These are phyloP conservation scores for Philonicus albiceps DNA, from an alignment of 2,888 invertebrate species.

Conservation along the genomic window DNA sequence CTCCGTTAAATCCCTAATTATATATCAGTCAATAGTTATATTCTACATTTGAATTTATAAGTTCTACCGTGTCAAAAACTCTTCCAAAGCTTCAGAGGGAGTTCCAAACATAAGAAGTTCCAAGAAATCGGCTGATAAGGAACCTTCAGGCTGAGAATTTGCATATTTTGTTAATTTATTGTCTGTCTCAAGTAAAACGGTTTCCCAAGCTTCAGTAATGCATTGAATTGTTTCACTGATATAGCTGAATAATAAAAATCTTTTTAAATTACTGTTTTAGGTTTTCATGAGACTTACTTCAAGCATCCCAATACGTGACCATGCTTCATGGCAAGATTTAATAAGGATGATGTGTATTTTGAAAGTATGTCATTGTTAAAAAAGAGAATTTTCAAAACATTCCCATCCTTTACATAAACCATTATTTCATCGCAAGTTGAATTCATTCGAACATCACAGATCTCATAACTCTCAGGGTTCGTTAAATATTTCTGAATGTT, in stretches of 20 bases:
- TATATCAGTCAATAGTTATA: constrained; percentile 60
- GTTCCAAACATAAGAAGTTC: constrained; percentile 86
- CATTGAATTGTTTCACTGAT: constrained; percentile 80
- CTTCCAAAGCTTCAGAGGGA: constrained; percentile 61
- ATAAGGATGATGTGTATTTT: constrained; percentile 58
- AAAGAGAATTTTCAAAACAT: constrained; percentile 70
- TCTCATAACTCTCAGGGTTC: constrained; percentile 68
- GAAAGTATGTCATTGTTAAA: constrained; percentile 60
- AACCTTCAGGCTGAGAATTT: constrained; percentile 78
- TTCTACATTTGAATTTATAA: background rate
- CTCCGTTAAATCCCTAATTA: constrained; percentile 78
- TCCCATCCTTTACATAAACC: constrained; percentile 68
- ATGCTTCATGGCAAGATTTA: constrained; percentile 74
- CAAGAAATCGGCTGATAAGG: constrained; percentile 88
- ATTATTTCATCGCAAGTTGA: constrained; percentile 76
- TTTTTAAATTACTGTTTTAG: background rate
- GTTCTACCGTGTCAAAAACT: constrained; percentile 60
- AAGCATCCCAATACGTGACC: constrained; percentile 76
- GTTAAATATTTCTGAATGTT: constrained; percentile 68
- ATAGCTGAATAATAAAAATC: constrained; percentile 57
- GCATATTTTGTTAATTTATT: constrained; percentile 90
- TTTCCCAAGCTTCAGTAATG: constrained; percentile 93
- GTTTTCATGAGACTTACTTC: constrained; percentile 57
- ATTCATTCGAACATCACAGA: constrained; percentile 73
- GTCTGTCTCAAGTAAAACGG: constrained; percentile 92